Evolutionary conservation across 2,797 vertebrate genomes (phyloP), one percentile per base, ranked within the genome.

Genomic region (Pelodytes ibericus): DNA sequence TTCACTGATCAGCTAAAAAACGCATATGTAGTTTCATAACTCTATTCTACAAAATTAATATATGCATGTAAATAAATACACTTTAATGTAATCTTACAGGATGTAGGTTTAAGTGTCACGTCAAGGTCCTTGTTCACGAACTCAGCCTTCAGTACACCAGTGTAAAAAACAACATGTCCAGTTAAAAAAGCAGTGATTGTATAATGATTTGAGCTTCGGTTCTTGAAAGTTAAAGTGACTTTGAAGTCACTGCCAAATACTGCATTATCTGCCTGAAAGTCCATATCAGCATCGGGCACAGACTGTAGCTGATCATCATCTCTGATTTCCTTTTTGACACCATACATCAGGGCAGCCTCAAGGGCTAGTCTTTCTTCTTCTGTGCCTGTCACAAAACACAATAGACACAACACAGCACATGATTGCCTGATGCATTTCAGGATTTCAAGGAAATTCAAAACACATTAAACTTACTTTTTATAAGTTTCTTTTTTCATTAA

Each of bases 121-220:
- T 64, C 82, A 36, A 93, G 92, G 0, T 85, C 86, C 24, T 87
- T 84, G 11, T 92, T 94, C 86, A 96, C 90, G 88, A 99, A 94
- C 82, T 98, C 93, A 0, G 63, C 75, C 76, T 92, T 94, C 49
- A 85, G 44, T 65, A 99, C 96, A 3, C 97, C 97, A 0, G 97
- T 99, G 68, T 99, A 99, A 84, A 92, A 98, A 71, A 94, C 91
- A 81, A 97, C 88, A 24, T 82, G 95, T 66, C 95, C 96, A 0
- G 90, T 95, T 83, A 99, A 75, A 80, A 95, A 96, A 36, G 91
- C 71, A 0, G 88, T 84, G 39, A 88, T 76, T 0, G 86, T 92
- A 74, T 95, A 94, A 0, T 0, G 30, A 66, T 90, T 80, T 5
- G 59, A 26, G n/a, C 93, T 94, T 16, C 41, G 83, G 87, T 96